phyloP scores from a whole-genome alignment of 1,140 invertebrate species.

The Orius insidiosus region DNA sequence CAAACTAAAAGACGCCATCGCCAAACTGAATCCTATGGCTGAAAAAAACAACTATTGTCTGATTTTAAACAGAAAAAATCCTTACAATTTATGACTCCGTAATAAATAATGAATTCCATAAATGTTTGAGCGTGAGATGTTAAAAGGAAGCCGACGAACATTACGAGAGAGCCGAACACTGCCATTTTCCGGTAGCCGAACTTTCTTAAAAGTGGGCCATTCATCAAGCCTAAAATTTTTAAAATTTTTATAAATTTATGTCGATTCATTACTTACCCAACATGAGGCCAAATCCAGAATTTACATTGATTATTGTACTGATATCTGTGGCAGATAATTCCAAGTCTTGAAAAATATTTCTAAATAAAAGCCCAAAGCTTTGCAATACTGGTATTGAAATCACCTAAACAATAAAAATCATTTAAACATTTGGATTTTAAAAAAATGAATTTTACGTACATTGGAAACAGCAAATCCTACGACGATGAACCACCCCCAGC shows the following conservation, averaged over 20 bases:
- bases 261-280: constrained; percentile 22
- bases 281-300: constrained; percentile 40
- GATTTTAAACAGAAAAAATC: background rate
- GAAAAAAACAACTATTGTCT: constrained; percentile 22
- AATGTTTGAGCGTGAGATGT: constrained; percentile 33
- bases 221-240: constrained; percentile 33
- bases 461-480: constrained; percentile 38
- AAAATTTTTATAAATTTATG: too few relatives aligned
- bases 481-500: constrained; percentile 48
- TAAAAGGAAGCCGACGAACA: constrained; percentile 32
- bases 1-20: constrained; percentile 47
- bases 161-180: constrained; percentile 31
- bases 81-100: constrained; percentile 30
- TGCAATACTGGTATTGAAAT: constrained; percentile 19
- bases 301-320: constrained; percentile 37
- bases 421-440: too few relatives aligned
- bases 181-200: constrained; percentile 39
- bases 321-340: constrained; percentile 30
- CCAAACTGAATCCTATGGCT: constrained; percentile 44
- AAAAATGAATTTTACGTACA: constrained; percentile 37
- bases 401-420: constrained; percentile 16
- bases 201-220: constrained; percentile 33
- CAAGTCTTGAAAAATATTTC: constrained; percentile 16
- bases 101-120: constrained; percentile 36
- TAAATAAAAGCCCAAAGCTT: constrained; percentile 19